Conservation (phyloP, 2,797 vertebrate genomes). For the Pipistrellus nathusii region DNA sequence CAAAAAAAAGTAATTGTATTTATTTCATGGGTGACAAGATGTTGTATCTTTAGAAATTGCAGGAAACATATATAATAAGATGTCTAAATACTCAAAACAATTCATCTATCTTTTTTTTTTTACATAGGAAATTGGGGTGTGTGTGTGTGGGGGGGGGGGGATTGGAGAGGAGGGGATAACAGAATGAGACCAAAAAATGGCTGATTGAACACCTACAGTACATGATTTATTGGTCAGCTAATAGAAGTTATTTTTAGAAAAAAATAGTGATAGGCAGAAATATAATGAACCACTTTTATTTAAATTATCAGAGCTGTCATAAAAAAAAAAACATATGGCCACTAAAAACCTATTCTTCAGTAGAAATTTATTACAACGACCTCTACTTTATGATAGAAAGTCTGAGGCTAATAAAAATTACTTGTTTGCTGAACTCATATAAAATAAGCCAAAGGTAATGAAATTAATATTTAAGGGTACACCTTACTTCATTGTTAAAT, state of each 20-base stretch:
- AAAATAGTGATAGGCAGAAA: neutral
- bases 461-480: neutral
- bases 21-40: neutral
- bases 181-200: neutral
- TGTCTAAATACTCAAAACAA: neutral
- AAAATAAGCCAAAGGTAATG: neutral
- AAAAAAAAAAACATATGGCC: neutral
- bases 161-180: no score
- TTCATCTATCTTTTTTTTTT: neutral
- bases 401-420: conserved; percentile 26
- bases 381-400: neutral
- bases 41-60: neutral
- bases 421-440: neutral
- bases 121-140: neutral
- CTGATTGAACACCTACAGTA: neutral
- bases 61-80: neutral
- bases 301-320: conserved; percentile 37
- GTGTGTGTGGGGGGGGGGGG: no score
- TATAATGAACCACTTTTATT: conserved; percentile 44
- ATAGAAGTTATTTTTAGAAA: conserved; percentile 25
- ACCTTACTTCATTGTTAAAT: neutral
- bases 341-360: neutral
- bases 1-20: neutral
- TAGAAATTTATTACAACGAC: conserved; percentile 60
- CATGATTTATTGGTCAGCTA: neutral